phyloP scores from a whole-genome alignment of 2,113 vertebrate genomes.

The Aphelocoma coerulescens region DNA sequence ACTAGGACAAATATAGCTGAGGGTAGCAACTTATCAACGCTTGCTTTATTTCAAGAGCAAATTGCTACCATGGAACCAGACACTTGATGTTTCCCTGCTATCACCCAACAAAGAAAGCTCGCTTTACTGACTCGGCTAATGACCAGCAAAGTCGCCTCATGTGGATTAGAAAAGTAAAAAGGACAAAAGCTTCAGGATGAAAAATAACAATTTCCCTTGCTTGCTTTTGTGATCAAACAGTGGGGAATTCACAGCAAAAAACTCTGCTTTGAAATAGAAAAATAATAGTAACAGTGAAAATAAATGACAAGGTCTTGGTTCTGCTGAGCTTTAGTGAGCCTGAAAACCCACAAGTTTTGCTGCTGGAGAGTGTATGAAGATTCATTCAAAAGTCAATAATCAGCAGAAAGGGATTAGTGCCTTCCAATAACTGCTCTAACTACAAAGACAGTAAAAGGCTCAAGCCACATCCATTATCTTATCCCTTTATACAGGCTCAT shows the following conservation, averaged over 20 bases:
- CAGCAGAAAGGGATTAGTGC: constrained; percentile 28
- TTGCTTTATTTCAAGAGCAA: constrained; percentile 58
- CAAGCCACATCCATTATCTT: not conserved
- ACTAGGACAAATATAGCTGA: constrained; percentile 63
- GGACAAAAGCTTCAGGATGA: constrained; percentile 46
- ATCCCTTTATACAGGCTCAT: not conserved
- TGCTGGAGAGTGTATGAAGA: not conserved
- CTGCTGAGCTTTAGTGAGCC: constrained; percentile 26
- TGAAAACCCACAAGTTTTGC: constrained; percentile 24
- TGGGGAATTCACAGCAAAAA: constrained; percentile 13
- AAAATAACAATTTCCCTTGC: constrained; percentile 37
- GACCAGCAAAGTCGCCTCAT: not conserved
- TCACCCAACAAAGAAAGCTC: constrained; percentile 19
- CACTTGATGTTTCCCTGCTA: constrained; percentile 55
- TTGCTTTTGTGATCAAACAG: constrained; percentile 51
- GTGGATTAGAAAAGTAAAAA: constrained; percentile 42
- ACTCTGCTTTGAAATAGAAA: constrained; percentile 41
- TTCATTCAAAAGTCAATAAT: constrained; percentile 1
- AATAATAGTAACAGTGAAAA: constrained; percentile 36
- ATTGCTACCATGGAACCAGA: constrained; percentile 58
- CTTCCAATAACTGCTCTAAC: constrained; percentile 7
- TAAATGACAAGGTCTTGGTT: constrained; percentile 19
- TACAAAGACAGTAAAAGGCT: constrained; percentile 3
- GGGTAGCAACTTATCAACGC: constrained; percentile 48
- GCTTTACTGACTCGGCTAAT: constrained; percentile 1